Conservation (phyloP, 1,140 invertebrate genomes). For the Drosophila erecta region DNA sequence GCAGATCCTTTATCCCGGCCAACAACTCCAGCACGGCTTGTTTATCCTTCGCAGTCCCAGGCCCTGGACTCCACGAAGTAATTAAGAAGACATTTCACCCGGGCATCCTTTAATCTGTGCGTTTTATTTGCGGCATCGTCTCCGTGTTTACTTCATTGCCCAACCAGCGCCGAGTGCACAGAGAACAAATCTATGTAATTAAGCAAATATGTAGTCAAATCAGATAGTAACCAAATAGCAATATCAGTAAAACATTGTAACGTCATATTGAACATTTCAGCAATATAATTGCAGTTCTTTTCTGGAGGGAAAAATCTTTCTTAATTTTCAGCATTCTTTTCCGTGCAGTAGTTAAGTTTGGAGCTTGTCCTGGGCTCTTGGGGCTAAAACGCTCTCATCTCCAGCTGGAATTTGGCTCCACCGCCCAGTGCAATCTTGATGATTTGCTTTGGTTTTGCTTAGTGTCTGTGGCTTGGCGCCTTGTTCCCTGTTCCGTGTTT, state of each 20-base stretch:
- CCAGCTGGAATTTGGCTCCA: conserved; percentile 9
- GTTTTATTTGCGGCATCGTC: conserved; percentile 78
- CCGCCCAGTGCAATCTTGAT: conserved; percentile 33
- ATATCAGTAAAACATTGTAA: no score
- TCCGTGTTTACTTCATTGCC: conserved; percentile 36
- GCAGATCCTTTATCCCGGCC: background rate
- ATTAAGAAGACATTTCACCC: conserved; percentile 84
- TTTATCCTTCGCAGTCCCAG: conserved; percentile 34
- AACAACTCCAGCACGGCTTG: conserved; percentile 18
- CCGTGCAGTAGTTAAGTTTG: conserved; percentile 8
- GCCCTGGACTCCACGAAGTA: conserved; percentile 77
- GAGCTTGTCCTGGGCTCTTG: conserved; percentile 1
- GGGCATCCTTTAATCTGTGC: conserved; percentile 84
- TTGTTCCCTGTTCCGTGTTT: conserved; percentile 3
- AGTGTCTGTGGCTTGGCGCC: conserved; percentile 39
- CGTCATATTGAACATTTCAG: no score
- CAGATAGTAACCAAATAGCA: no score
- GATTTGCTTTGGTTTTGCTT: conserved; percentile 64
- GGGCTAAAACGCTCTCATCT: conserved; percentile 19
- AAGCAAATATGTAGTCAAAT: no score
- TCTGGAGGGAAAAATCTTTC: no score
- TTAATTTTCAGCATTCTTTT: background rate
- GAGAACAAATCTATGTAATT: conserved; percentile 5
- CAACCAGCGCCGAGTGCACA: conserved; percentile 4
- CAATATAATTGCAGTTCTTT: no score